Conservation (phyloP, 2,888 invertebrate species). For the Cetonia aurata region DNA sequence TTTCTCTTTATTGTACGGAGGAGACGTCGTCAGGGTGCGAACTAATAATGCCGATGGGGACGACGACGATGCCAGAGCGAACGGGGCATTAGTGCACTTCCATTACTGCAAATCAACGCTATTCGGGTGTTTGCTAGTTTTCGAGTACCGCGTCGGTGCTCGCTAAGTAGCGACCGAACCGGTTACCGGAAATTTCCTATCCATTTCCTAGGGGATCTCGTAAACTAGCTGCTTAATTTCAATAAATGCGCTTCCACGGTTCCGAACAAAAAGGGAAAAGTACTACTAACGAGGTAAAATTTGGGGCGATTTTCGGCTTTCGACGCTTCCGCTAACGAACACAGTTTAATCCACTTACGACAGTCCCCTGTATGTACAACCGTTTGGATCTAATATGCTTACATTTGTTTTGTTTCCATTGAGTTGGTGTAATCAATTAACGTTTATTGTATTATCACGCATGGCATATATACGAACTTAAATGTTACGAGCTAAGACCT, state of each 20-base stretch:
- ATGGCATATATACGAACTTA: no score
- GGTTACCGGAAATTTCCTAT: not conserved
- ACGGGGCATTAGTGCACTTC: conserved; percentile 19
- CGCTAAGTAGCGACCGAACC: not conserved
- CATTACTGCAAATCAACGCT: conserved; percentile 29
- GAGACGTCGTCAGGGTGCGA: not conserved
- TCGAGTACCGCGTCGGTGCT: not conserved
- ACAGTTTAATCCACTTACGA: no score
- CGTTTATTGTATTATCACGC: no score
- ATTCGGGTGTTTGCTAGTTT: conserved; percentile 3
- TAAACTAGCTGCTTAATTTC: conserved; percentile 9
- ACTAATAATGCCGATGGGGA: conserved; percentile 2
- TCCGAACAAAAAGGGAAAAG: not conserved
- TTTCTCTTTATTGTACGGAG: conserved; percentile 4
- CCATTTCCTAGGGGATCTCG: not conserved
- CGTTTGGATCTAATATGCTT: no score
- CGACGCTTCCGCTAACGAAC: no score
- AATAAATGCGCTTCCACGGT: not conserved
- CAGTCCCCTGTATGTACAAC: no score
- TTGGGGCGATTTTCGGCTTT: no score
- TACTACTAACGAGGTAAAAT: no score
- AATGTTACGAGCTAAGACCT: no score
- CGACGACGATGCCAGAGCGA: conserved; percentile 2
- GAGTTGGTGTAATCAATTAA: no score
- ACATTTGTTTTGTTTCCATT: no score